Conservation (phyloP, 2,797 vertebrate genomes). For the Ataeniobius toweri region DNA sequence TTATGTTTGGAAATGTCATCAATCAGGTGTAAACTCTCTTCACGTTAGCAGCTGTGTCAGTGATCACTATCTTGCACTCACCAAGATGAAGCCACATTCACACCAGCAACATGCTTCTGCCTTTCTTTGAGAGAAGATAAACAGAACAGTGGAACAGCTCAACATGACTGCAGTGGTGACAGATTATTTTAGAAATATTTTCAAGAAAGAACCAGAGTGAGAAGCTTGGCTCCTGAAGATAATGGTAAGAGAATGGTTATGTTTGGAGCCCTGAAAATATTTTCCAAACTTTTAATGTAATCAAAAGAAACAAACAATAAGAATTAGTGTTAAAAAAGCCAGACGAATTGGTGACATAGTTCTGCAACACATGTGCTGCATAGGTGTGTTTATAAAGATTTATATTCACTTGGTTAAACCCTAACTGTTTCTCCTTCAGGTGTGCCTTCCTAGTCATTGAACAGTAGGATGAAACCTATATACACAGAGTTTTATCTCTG, state of each 20-base stretch:
- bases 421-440: neutral
- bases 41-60: neutral
- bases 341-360: neutral
- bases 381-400: neutral
- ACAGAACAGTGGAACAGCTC: neutral
- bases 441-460: neutral
- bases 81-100: neutral
- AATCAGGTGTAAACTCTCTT: conserved; percentile 6
- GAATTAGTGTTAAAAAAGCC: neutral
- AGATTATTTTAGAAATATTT: neutral
- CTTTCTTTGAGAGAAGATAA: neutral
- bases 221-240: neutral
- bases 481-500: neutral
- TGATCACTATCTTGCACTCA: conserved; percentile 6
- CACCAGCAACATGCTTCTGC: neutral
- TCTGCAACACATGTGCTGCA: neutral
- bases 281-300: neutral
- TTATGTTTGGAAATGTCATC: conserved; percentile 5
- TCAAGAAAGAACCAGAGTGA: neutral
- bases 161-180: neutral
- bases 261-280: neutral
- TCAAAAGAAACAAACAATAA: neutral
- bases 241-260: neutral
- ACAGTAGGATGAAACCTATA: too few species aligned
- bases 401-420: neutral